Conservation (phyloP, 2,888 invertebrate genomes). For the Cryptus viduatorius region DNA sequence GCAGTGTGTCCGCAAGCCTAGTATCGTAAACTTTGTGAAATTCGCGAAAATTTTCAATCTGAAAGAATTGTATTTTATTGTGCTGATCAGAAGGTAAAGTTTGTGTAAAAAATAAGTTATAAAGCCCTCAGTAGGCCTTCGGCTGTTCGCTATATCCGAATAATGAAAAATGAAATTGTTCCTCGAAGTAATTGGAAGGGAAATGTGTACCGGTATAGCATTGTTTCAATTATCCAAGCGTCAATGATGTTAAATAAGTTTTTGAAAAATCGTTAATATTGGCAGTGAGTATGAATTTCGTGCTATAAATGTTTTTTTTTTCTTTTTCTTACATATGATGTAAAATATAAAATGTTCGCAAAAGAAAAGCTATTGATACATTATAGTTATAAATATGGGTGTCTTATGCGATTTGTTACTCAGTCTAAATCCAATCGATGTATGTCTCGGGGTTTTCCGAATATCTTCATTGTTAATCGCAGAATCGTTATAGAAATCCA, state of each 20-base stretch:
- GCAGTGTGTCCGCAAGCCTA: slow-evolving; percentile 7
- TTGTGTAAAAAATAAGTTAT: slow-evolving; percentile 24
- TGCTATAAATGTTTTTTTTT: slow-evolving; percentile 11
- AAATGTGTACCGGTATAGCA: slow-evolving; percentile 7
- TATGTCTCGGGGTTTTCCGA: slow-evolving; percentile 49
- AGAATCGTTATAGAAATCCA: not conserved
- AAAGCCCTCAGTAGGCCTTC: slow-evolving; percentile 30
- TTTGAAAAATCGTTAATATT: slow-evolving; percentile 32
- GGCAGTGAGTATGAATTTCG: slow-evolving; percentile 50
- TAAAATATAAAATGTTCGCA: slow-evolving; percentile 26
- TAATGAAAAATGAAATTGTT: slow-evolving; percentile 20
- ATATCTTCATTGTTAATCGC: slow-evolving; percentile 6
- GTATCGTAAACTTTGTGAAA: slow-evolving; percentile 7
- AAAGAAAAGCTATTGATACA: slow-evolving; percentile 35
- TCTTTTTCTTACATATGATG: slow-evolving; percentile 10
- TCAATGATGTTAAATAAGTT: slow-evolving; percentile 14
- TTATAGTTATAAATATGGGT: slow-evolving; percentile 22
- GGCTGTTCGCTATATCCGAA: not conserved
- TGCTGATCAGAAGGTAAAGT: slow-evolving; percentile 31
- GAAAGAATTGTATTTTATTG: slow-evolving; percentile 14
- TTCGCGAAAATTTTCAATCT: not conserved
- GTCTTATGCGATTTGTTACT: slow-evolving; percentile 39
- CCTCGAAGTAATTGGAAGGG: slow-evolving; percentile 9
- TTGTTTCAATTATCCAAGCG: slow-evolving; percentile 3
- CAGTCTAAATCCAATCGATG: slow-evolving; percentile 64